Percentiles rank a stretch among this genome's conserved stretches.
Conservation (phyloP, 1,140 invertebrate species). For the Drosophila pandora region DNA sequence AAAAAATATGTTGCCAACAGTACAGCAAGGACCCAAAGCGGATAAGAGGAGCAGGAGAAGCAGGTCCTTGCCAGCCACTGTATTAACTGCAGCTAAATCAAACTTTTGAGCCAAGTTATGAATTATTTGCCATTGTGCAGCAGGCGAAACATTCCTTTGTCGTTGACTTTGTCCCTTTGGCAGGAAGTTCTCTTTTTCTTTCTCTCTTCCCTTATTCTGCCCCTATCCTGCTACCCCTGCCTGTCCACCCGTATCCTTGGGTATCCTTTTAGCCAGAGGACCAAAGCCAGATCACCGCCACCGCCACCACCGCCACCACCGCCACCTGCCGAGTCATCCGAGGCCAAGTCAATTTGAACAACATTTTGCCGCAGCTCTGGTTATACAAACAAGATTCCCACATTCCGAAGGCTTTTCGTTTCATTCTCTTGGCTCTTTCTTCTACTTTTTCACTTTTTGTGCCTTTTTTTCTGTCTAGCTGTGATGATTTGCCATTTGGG, state of each 20-base stretch:
- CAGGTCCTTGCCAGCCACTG: slow-evolving; percentile 30
- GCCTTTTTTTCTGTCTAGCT: slow-evolving; percentile 50
- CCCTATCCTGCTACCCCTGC: too few relatives aligned
- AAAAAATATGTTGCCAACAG: slow-evolving; percentile 37
- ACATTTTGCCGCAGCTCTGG: slow-evolving; percentile 39
- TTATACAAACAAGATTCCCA: slow-evolving; percentile 44
- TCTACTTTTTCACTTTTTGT: slow-evolving; percentile 7
- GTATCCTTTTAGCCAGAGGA: slow-evolving; percentile 5
- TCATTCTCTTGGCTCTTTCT: slow-evolving; percentile 14
- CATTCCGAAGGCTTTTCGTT: slow-evolving; percentile 17
- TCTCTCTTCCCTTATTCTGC: too few relatives aligned
- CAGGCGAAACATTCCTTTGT: slow-evolving; percentile 73
- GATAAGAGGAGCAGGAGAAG: not conserved
- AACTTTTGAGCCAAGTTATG: slow-evolving; percentile 78
- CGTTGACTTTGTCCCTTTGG: slow-evolving; percentile 41
- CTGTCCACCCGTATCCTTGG: not conserved
- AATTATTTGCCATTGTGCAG: slow-evolving; percentile 80
- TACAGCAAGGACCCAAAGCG: slow-evolving; percentile 1
- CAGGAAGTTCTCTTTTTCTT: slow-evolving; percentile 18
- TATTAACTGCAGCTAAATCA: slow-evolving; percentile 82
- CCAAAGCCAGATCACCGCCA: not conserved
- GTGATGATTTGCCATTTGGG: slow-evolving; percentile 74
- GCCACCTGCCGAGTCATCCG: slow-evolving; percentile 45
- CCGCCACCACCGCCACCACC: slow-evolving; percentile 7
- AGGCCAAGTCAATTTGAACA: slow-evolving; percentile 69